Percentiles rank a stretch among this genome's conserved stretches.
Conservation (phyloP, 2,113 vertebrate species). For the Vanacampus margaritifer region DNA sequence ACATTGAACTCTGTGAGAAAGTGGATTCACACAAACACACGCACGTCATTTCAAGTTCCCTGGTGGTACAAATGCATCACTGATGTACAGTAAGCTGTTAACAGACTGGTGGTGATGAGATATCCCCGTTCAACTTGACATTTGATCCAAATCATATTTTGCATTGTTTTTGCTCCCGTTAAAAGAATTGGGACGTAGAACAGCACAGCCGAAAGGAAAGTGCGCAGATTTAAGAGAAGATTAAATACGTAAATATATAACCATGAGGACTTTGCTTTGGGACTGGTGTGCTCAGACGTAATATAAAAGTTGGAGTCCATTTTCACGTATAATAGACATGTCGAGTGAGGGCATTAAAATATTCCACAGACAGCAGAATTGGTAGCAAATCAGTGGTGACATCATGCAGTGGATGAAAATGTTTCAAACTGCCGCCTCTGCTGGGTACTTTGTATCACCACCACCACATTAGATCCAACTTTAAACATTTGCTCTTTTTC, state of each 20-base stretch:
- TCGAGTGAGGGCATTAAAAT: constrained; percentile 24
- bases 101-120: not conserved
- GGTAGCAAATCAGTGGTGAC: constrained; percentile 22
- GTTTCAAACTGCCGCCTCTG: constrained; percentile 9
- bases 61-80: constrained; percentile 5
- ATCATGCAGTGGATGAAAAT: constrained; percentile 8
- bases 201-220: not conserved
- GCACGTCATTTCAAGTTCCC: constrained; percentile 1
- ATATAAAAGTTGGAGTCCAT: not conserved
- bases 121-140: not conserved
- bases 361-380: constrained; percentile 31
- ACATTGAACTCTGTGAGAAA: constrained; percentile 28
- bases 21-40: not conserved
- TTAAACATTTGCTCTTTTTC: constrained; percentile 8
- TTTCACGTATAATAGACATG: not conserved
- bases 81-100: constrained; percentile 15
- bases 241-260: constrained; percentile 3
- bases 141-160: not conserved
- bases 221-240: too few species aligned
- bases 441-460: not conserved
- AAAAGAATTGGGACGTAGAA: not conserved
- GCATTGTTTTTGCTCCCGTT: not conserved
- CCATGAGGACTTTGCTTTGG: constrained; percentile 6
- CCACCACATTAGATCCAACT: not conserved
- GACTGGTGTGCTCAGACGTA: not conserved